These are phyloP conservation scores for Rhinatrema bivittatum DNA, from an alignment of 2,797 vertebrate species.

Conservation along the genomic window DNA sequence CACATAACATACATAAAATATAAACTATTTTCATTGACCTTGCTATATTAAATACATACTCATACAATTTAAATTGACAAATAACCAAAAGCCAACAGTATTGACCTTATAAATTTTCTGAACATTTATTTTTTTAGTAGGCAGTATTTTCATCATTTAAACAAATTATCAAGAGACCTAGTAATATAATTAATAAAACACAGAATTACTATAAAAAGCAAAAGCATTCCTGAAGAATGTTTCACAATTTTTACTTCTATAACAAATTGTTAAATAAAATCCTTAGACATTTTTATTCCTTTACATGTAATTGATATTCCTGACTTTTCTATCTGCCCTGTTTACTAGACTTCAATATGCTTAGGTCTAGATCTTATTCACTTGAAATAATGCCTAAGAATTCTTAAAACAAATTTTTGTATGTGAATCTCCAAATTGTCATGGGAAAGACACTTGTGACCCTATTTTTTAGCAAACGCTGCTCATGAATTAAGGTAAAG, in stretches of 20 bases:
- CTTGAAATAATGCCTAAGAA: background rate
- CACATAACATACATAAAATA: too few relatives aligned
- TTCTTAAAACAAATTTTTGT: background rate
- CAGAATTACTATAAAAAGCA: background rate
- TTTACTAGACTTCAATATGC: background rate
- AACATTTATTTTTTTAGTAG: too few relatives aligned
- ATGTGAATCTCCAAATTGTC: slow-evolving; percentile 5
- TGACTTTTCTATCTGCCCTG: background rate
- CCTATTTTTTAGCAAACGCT: slow-evolving; percentile 30
- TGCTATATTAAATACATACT: too few relatives aligned
- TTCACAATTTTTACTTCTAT: background rate
- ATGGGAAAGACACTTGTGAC: slow-evolving; percentile 20
- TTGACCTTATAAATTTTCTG: too few relatives aligned
- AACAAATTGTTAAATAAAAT: too few relatives aligned
- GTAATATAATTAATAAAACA: background rate
- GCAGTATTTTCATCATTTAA: too few relatives aligned
- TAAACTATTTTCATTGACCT: too few relatives aligned
- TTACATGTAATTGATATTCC: background rate
- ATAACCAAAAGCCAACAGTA: too few relatives aligned
- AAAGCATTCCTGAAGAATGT: background rate
- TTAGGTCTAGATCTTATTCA: too few relatives aligned
- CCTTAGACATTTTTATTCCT: background rate
- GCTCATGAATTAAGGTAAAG: slow-evolving; percentile 34
- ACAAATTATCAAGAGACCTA: background rate
- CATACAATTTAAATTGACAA: too few relatives aligned